phyloP scores from a whole-genome alignment of 2,113 vertebrate genomes.

The Ochotona curzoniae region DNA sequence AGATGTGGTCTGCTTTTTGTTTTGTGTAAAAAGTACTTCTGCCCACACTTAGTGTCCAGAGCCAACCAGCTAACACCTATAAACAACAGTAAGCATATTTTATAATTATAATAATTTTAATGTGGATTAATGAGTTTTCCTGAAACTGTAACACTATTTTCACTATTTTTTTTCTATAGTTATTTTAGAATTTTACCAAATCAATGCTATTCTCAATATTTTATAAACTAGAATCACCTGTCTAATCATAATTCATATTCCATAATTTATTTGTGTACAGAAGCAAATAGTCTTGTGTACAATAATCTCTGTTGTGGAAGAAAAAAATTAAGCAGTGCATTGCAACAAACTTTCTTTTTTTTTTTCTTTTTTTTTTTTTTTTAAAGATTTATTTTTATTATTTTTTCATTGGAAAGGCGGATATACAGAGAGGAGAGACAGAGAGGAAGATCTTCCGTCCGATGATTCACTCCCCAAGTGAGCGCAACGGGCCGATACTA shows the following conservation, averaged over 20 bases:
- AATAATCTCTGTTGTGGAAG: neutral
- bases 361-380: no score
- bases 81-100: neutral
- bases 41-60: neutral
- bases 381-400: no score
- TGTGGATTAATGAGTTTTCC: neutral
- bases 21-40: neutral
- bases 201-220: neutral
- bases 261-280: neutral
- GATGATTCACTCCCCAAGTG: no score
- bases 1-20: neutral
- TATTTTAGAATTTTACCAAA: neutral
- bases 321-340: conserved; percentile 35
- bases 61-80: neutral
- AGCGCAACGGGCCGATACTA: no score
- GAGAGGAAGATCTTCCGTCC: no score
- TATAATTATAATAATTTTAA: conserved; percentile 1
- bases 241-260: neutral
- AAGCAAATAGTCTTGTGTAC: no score
- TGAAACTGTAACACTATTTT: neutral
- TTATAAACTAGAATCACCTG: neutral
- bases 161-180: neutral
- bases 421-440: no score
- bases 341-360: neutral
- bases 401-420: no score